Percentiles rank a stretch among this genome's conserved stretches.
phyloP scores from a whole-genome alignment of 2,888 invertebrate genomes.

The Cosmia trapezina region DNA sequence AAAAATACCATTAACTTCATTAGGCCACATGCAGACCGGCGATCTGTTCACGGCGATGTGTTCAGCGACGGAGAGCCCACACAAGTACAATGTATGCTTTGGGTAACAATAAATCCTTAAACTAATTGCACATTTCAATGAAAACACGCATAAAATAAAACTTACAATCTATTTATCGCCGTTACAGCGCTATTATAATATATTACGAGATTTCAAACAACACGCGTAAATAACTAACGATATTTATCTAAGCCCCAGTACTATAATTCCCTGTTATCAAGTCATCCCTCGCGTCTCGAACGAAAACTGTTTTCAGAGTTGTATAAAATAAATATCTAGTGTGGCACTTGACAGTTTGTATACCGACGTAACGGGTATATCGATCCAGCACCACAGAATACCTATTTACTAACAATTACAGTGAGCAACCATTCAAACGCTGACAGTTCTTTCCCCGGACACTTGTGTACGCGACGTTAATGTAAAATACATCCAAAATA shows the following conservation, averaged over 20 bases:
- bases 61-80: conserved; percentile 69
- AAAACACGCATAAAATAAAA: conserved; percentile 86
- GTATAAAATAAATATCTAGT: conserved; percentile 84
- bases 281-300: conserved; percentile 70
- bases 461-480: conserved; percentile 69
- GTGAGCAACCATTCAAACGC: conserved; percentile 88
- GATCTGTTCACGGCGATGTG: conserved; percentile 41
- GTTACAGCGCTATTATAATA: conserved; percentile 83
- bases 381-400: conserved; percentile 85
- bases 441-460: conserved; percentile 77
- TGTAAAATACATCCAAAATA: conserved; percentile 90
- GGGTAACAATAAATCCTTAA: conserved; percentile 88
- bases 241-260: conserved; percentile 84
- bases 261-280: conserved; percentile 81
- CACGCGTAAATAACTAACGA: conserved; percentile 84
- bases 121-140: conserved; percentile 87
- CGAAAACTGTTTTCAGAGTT: conserved; percentile 74
- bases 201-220: conserved; percentile 90
- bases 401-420: conserved; percentile 85
- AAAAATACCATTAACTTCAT: conserved; percentile 58
- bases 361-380: conserved; percentile 69
- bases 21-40: conserved; percentile 54
- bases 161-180: conserved; percentile 82
- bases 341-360: conserved; percentile 84
- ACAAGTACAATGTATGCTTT: conserved; percentile 82